Conservation (phyloP, 2,113 vertebrate genomes). For the Crotophaga sulcirostris region DNA sequence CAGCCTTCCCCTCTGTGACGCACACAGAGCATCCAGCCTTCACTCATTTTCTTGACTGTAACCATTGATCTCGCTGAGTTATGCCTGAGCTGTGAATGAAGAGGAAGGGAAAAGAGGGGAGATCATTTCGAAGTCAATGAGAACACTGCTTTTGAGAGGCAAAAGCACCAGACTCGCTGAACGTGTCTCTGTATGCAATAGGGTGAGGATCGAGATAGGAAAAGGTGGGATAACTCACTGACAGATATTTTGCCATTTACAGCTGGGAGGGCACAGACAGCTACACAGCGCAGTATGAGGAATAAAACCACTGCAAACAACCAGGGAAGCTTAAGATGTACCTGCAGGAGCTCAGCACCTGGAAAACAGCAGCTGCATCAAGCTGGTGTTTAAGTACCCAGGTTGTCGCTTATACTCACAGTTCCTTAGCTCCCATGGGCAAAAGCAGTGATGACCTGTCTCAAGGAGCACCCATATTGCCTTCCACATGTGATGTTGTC, state of each 20-base stretch:
- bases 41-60: neutral
- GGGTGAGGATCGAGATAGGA: neutral
- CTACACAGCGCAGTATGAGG: rapidly evolving
- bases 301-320: neutral
- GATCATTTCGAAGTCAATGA: neutral
- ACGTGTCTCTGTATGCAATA: rapidly evolving
- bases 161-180: neutral
- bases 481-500: neutral
- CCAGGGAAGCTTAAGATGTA: neutral
- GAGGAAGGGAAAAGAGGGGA: neutral
- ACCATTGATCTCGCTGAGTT: neutral
- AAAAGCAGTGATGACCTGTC: neutral
- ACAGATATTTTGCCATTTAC: rapidly evolving
- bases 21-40: neutral
- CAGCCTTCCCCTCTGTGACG: neutral
- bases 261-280: neutral
- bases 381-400: neutral
- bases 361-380: neutral
- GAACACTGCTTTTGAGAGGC: neutral
- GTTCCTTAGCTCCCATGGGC: neutral
- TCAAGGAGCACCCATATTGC: neutral
- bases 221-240: neutral
- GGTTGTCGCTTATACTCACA: neutral
- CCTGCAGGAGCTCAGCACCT: neutral
- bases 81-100: neutral